Conservation (phyloP, 2,888 invertebrate genomes). For the Epinotia brunnichana region DNA sequence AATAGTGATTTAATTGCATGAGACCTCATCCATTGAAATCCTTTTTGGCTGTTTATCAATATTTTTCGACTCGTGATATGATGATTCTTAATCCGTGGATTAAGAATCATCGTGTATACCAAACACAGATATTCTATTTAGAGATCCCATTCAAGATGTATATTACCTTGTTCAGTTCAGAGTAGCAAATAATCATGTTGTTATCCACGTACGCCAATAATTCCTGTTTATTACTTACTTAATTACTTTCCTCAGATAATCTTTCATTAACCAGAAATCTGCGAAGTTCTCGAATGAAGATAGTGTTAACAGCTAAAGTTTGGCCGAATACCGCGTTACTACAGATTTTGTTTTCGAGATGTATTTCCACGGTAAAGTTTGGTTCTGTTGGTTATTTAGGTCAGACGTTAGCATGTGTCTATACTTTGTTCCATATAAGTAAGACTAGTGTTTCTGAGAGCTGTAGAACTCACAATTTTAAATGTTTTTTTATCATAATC, state of each 20-base stretch:
- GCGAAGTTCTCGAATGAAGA: slow-evolving; percentile 27
- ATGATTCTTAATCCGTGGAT: too few species aligned
- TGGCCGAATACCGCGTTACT: background rate
- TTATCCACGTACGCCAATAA: background rate
- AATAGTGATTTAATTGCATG: too few species aligned
- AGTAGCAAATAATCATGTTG: background rate
- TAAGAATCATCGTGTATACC: too few species aligned
- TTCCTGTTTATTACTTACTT: slow-evolving; percentile 10
- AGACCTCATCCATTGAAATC: too few species aligned
- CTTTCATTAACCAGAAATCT: slow-evolving; percentile 24
- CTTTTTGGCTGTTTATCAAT: too few species aligned
- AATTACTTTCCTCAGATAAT: slow-evolving; percentile 27
- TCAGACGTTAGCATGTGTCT: background rate
- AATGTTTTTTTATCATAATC: too few species aligned
- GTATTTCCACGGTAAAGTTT: slow-evolving; percentile 12
- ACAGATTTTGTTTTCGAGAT: slow-evolving; percentile 22
- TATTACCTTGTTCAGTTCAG: background rate
- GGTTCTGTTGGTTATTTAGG: background rate
- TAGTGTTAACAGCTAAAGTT: slow-evolving; percentile 37
- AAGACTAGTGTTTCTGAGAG: too few species aligned
- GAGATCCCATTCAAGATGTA: background rate
- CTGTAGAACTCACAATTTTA: too few species aligned
- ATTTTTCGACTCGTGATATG: too few species aligned
- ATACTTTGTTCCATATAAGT: background rate
- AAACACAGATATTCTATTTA: too few species aligned